These are phyloP conservation scores for Chrysotoxum bicinctum DNA, from an alignment of 2,888 invertebrate species.

Conservation along the genomic window DNA sequence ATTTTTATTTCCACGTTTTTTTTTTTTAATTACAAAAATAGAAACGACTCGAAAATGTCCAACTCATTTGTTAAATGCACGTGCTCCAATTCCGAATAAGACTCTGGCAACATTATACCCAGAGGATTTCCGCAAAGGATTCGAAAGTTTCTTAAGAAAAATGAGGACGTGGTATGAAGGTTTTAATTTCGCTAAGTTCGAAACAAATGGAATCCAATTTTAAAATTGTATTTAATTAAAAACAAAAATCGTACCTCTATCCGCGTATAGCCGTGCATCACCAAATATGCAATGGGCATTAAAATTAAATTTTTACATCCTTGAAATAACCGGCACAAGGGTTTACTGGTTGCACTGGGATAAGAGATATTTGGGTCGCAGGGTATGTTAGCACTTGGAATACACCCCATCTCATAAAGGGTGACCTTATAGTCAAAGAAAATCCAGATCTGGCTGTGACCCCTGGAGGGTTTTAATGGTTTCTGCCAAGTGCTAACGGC, in stretches of 20 bases:
- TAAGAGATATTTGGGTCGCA: slow-evolving; percentile 1
- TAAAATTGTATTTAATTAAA: slow-evolving; percentile 36
- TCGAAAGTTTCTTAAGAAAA: slow-evolving; percentile 13
- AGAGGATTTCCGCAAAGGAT: slow-evolving; percentile 7
- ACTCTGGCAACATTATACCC: neutral
- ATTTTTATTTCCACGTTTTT: neutral
- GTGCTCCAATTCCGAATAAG: slow-evolving; percentile 10
- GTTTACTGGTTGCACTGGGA: neutral
- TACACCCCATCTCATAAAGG: neutral
- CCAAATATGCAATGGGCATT: neutral
- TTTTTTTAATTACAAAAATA: slow-evolving; percentile 8
- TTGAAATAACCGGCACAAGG: neutral
- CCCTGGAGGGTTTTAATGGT: too few relatives aligned
- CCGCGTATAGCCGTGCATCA: neutral
- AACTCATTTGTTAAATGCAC: slow-evolving; percentile 49
- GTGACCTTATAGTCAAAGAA: neutral
- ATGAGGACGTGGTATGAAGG: slow-evolving; percentile 2
- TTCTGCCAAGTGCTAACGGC: too few relatives aligned
- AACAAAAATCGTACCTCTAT: neutral
- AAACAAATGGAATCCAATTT: slow-evolving; percentile 30
- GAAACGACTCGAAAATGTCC: slow-evolving; percentile 18
- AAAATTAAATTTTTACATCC: slow-evolving; percentile 28
- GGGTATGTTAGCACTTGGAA: neutral
- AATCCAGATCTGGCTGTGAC: neutral
- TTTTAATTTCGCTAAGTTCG: slow-evolving; percentile 38